These are phyloP conservation scores for Esperia sulphurella DNA, from an alignment of 2,888 invertebrate genomes.

Conservation along the genomic window DNA sequence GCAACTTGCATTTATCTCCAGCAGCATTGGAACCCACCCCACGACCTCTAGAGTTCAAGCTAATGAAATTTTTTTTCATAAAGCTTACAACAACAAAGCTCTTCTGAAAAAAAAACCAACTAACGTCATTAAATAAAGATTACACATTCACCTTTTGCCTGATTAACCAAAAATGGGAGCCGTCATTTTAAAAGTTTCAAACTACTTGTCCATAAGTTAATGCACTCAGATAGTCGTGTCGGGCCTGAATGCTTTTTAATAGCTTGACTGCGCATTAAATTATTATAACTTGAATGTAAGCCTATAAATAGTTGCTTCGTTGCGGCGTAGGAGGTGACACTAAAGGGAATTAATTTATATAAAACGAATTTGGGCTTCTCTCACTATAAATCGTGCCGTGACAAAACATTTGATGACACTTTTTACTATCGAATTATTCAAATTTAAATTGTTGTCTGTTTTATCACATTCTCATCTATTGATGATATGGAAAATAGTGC, in stretches of 20 bases:
- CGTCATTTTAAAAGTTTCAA: slow-evolving; percentile 38
- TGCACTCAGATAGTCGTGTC: slow-evolving; percentile 41
- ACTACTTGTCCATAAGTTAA: slow-evolving; percentile 37
- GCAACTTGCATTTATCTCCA: too few relatives aligned
- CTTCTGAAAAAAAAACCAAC: too few relatives aligned
- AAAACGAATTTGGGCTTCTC: slow-evolving; percentile 34
- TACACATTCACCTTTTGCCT: too few relatives aligned
- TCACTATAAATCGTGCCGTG: slow-evolving; percentile 38
- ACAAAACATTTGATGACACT: slow-evolving; percentile 55
- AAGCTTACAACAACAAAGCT: too few relatives aligned
- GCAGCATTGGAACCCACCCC: too few relatives aligned
- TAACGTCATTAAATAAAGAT: too few relatives aligned
- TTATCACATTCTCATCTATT: slow-evolving; percentile 7
- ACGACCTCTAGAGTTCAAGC: too few relatives aligned
- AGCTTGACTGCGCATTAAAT: slow-evolving; percentile 49
- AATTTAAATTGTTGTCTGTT: slow-evolving; percentile 11
- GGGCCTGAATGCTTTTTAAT: slow-evolving; percentile 68
- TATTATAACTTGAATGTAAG: slow-evolving; percentile 29
- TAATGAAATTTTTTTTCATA: too few relatives aligned
- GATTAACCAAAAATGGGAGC: slow-evolving; percentile 9
- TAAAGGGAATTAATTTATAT: slow-evolving; percentile 47
- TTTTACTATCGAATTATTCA: slow-evolving; percentile 43
- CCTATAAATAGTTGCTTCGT: slow-evolving; percentile 9
- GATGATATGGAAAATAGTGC: neutral
- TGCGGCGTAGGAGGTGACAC: slow-evolving; percentile 39